Percentiles rank a stretch among this genome's conserved stretches.
Evolutionary conservation across 2,888 invertebrate species (phyloP).

Genomic region (Perithous albicinctus): DNA sequence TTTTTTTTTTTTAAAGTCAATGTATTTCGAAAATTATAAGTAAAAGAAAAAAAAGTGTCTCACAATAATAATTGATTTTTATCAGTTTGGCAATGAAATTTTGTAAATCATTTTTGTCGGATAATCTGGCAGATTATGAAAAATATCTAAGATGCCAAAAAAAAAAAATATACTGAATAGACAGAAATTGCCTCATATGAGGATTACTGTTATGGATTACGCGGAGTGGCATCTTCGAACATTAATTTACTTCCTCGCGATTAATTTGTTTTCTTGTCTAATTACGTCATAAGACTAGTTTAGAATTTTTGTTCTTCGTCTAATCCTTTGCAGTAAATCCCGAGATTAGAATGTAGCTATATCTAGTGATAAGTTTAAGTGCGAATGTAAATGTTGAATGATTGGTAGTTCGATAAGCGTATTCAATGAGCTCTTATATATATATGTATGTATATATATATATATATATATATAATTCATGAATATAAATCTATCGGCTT

Average conservation of each 20-base stretch:
- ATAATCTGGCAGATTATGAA: no score
- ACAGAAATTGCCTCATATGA: no score
- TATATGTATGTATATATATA: no score
- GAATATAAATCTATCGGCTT: constrained; percentile 65
- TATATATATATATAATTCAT: constrained; percentile 45
- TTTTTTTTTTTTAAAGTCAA: no score
- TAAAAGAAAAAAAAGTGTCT: no score
- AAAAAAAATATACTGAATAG: no score
- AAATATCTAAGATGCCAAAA: no score
- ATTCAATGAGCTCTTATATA: constrained; percentile 48
- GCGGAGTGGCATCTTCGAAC: not conserved
- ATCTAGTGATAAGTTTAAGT: constrained; percentile 53
- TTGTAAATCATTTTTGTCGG: no score
- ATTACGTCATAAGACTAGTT: not conserved
- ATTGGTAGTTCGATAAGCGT: constrained; percentile 53
- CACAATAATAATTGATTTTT: no score
- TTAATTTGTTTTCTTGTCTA: not conserved
- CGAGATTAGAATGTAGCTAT: constrained; percentile 8
- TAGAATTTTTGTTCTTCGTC: not conserved
- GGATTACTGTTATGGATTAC: not conserved
- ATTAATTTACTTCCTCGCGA: not conserved
- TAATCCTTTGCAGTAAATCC: not conserved
- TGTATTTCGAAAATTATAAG: no score
- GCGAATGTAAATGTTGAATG: constrained; percentile 60
- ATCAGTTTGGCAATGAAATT: no score